Evolutionary conservation across 1,140 invertebrate genomes (phyloP), one percentile per base, ranked within the genome.

Genomic region (Antheraea pernyi): DNA sequence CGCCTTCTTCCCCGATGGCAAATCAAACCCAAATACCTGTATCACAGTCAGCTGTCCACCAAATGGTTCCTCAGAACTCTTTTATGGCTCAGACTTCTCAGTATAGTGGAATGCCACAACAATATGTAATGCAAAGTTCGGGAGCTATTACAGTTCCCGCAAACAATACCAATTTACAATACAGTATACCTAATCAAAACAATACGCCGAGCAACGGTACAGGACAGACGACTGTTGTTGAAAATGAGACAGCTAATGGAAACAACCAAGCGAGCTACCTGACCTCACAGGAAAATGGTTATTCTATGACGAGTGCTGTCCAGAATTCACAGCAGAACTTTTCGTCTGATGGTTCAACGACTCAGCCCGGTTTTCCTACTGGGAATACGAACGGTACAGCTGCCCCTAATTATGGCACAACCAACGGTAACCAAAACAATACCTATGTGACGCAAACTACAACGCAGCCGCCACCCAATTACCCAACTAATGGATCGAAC

Each of bases 101-200:
- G 46, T 90, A 88, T 59, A 70, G 81, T 3, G 75, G 77, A 0
- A 82, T 91, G 71, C 89, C 83, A 0, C 84, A 83, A 7, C 87
- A 91, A 42, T 90, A 90, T 36, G 83, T 91, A 75, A 85, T 90
- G 83, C 88, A 88, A 69, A 90, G 84, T 65, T 80, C 86, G 0
- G 81, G 80, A 2, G 70, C 85, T 0, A 77, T 91, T 19, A 82
- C 82, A 4, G 82, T 90, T 59, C 85, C 84, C 0, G 58, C 72
- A 2, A 81, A 76, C 9, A 85, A 82, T 59, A 76, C 71, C 0
- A 85, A 79, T 19, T 81, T 91, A 11, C 89, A 91, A 73, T 91
- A 91, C 65, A 79, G 74, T 13, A 73, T 91, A 30, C 83, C 86
- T 10, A 82, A 74, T 61, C 85, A 85, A 67, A 77, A 71, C 2